A percentile compares a stretch with the other conserved stretches of the same genome.
These are phyloP conservation scores for Mycetomoellerius zeteki DNA, from an alignment of 1,140 invertebrate genomes.

Conservation along the genomic window DNA sequence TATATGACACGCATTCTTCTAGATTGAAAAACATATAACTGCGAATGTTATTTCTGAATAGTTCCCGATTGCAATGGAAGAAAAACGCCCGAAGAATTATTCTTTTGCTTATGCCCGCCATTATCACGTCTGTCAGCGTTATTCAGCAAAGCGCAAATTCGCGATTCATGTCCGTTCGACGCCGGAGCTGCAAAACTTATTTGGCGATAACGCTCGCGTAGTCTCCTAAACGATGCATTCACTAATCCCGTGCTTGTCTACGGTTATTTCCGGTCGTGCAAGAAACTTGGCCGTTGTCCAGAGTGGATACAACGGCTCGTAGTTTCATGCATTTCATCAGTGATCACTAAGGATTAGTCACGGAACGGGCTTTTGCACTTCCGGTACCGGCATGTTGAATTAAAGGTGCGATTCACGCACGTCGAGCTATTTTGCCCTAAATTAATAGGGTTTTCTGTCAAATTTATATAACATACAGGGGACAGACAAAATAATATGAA, in stretches of 20 bases:
- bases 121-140: constrained; percentile 43
- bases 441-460: not conserved
- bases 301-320: constrained; percentile 34
- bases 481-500: too few relatives aligned
- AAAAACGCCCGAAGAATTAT: constrained; percentile 20
- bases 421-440: not conserved
- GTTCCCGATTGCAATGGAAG: constrained; percentile 26
- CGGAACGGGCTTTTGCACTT: constrained; percentile 61
- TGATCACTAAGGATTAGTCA: constrained; percentile 65
- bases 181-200: constrained; percentile 56
- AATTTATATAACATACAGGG: not conserved
- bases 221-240: constrained; percentile 62
- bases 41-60: constrained; percentile 18
- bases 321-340: constrained; percentile 67
- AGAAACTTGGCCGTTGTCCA: constrained; percentile 73
- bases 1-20: not conserved
- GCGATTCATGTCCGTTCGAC: constrained; percentile 50
- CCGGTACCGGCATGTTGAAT: constrained; percentile 40
- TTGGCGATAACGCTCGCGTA: constrained; percentile 64
- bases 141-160: constrained; percentile 47
- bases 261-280: constrained; percentile 63
- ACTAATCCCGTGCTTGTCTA: constrained; percentile 63
- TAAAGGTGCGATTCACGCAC: constrained; percentile 23
- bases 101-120: constrained; percentile 10
- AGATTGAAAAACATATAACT: not conserved